phyloP scores from a whole-genome alignment of 2,888 invertebrate species.

The Drosophila anceps region DNA sequence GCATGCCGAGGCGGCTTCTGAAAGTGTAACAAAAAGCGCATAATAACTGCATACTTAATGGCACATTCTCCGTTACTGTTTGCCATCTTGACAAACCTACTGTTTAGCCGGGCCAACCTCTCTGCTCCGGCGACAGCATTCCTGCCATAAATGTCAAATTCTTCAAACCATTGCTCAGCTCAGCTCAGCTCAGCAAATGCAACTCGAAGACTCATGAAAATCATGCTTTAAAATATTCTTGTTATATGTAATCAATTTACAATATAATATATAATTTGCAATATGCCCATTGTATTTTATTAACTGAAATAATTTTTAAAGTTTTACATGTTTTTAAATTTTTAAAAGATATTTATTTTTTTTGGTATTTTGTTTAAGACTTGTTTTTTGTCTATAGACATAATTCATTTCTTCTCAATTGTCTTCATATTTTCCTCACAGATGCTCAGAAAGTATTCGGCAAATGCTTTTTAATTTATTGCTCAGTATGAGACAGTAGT shows the following conservation, averaged over 20 bases:
- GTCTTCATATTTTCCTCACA: neutral
- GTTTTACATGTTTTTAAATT: neutral
- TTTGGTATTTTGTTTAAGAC: neutral
- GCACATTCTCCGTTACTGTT: constrained; percentile 53
- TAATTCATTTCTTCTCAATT: too few relatives aligned
- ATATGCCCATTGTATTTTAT: too few relatives aligned
- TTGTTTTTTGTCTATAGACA: too few relatives aligned
- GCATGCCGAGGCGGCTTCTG: constrained; percentile 70
- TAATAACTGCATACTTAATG: constrained; percentile 77
- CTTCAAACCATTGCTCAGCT: constrained; percentile 21
- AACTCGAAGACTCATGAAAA: neutral
- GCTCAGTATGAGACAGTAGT: neutral
- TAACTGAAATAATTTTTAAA: too few relatives aligned
- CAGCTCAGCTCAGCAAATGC: neutral
- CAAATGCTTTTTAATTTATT: neutral
- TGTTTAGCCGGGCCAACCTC: neutral
- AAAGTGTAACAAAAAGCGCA: constrained; percentile 78
- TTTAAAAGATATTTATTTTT: neutral
- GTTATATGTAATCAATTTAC: neutral
- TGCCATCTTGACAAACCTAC: constrained; percentile 5
- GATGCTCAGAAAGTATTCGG: neutral
- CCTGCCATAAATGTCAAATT: constrained; percentile 34
- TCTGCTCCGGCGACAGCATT: neutral
- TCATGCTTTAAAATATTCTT: neutral
- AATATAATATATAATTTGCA: neutral